Base-by-base conservation (phyloP, 2,113 vertebrate genomes). In the Crocuta crocuta region DNA sequence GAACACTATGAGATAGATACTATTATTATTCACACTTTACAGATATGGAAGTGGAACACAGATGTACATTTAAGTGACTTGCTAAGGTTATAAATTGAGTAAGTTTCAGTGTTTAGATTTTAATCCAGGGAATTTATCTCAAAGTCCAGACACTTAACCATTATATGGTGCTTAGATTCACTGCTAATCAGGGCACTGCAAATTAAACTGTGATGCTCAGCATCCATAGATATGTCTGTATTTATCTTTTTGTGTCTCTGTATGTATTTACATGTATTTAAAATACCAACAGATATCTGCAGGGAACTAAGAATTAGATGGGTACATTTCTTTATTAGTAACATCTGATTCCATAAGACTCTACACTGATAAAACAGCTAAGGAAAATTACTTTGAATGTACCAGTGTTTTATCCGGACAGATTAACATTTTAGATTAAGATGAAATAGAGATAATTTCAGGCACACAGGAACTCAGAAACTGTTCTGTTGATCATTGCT, bases 381-480 rank as follows among this genome's bases (percentile, higher is more conserved):
- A n/a, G 73, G 33, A n/a, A 89, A 92, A 68, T 86, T 73, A 53
- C 31, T 86, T 91, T 82, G 45, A 86, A 55, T 87, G 13, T 83
- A 86, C 39, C 66, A 92, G 86, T 92, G 43, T 61, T 5, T 13
- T 87, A 10, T 68, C 12, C 21, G 89, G 50, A 35, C 39, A 88
- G 70, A 65, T 80, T 53, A 76, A 89, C 71, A n/a, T 92, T 94
- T 86, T 96, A 89, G 53, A 92, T 80, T 78, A 87, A 71, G 13
- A 31, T 31, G 95, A 74, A 48, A 90, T 89, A 45, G 86, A 83
- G 21, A 70, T 10, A 68, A 6, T 93, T 80, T 95, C 43, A 58
- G 12, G 21, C 45, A 68, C 65, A 71, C 3, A 66, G 73, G 10
- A 16, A 83, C 33, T 65, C 48, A 89, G 76, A 84, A 80, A 53